A percentile compares a stretch with the other conserved stretches of the same genome.
phyloP scores from a whole-genome alignment of 1,140 invertebrate species.

The Drosophila sucinea region DNA sequence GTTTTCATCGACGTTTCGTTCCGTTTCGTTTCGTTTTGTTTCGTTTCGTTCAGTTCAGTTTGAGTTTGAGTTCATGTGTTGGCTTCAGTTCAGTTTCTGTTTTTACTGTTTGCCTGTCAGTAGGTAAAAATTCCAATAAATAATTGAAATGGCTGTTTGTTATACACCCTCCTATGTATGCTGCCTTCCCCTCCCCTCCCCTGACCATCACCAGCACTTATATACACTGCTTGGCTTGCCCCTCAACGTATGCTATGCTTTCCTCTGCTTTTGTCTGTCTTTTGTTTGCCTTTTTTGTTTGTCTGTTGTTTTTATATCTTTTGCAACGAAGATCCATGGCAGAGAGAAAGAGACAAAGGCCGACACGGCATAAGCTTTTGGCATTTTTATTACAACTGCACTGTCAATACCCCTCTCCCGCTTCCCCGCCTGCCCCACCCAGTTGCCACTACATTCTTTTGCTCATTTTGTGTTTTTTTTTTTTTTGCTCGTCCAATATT shows the following conservation, averaged over 20 bases:
- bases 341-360: constrained; percentile 3
- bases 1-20: constrained; percentile 33
- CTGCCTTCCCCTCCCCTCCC: neutral
- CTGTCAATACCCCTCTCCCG: neutral
- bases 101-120: constrained; percentile 76
- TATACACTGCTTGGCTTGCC: neutral
- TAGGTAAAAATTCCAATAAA: constrained; percentile 81
- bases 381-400: constrained; percentile 57
- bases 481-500: neutral
- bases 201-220: neutral
- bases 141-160: constrained; percentile 77
- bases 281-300: constrained; percentile 34
- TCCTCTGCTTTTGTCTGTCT: constrained; percentile 46
- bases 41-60: constrained; percentile 17
- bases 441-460: neutral
- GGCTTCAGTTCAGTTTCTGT: constrained; percentile 43
- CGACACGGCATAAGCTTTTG: constrained; percentile 40
- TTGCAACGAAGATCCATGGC: constrained; percentile 37
- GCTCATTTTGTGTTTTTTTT: neutral
- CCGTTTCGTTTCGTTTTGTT: constrained; percentile 21
- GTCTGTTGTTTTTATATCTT: constrained; percentile 54
- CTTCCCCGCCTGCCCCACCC: neutral
- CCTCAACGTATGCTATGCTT: constrained; percentile 12
- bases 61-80: constrained; percentile 1
- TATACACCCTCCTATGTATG: constrained; percentile 25